Conservation (phyloP, 2,113 vertebrate species). For the Psephotus haematonotus region DNA sequence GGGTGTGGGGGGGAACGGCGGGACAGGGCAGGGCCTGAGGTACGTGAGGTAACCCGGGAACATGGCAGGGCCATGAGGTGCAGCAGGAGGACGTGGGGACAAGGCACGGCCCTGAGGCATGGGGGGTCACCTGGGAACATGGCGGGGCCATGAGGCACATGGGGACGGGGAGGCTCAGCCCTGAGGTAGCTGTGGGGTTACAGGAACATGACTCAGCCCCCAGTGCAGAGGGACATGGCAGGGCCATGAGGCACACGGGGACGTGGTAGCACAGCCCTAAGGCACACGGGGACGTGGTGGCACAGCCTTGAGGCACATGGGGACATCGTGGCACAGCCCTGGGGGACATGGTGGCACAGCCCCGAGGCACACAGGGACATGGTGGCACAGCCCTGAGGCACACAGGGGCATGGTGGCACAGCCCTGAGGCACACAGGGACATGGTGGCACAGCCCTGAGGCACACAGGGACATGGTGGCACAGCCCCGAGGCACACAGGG, state of each 20-base stretch:
- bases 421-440: background rate
- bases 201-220: background rate
- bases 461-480: too few relatives aligned
- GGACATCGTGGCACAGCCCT: too few relatives aligned
- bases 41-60: background rate
- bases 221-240: background rate
- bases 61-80: background rate
- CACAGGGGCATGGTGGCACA: fast-evolving
- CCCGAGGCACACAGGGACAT: background rate
- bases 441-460: too few relatives aligned
- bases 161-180: too few relatives aligned
- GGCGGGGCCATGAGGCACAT: fast-evolving
- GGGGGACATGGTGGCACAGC: too few relatives aligned
- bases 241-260: background rate
- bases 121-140: background rate
- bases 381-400: background rate
- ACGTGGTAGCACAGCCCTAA: background rate
- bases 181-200: background rate
- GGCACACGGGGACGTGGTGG: fast-evolving
- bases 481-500: background rate
- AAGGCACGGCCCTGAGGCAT: too few relatives aligned
- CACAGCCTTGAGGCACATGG: background rate
- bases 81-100: background rate
- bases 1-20: too few relatives aligned
- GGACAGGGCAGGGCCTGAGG: too few relatives aligned